A percentile compares a stretch with the other conserved stretches of the same genome.
These are phyloP conservation scores for Calyptommatus sinebrachiatus DNA, from an alignment of 2,113 vertebrate species.

Conservation along the genomic window DNA sequence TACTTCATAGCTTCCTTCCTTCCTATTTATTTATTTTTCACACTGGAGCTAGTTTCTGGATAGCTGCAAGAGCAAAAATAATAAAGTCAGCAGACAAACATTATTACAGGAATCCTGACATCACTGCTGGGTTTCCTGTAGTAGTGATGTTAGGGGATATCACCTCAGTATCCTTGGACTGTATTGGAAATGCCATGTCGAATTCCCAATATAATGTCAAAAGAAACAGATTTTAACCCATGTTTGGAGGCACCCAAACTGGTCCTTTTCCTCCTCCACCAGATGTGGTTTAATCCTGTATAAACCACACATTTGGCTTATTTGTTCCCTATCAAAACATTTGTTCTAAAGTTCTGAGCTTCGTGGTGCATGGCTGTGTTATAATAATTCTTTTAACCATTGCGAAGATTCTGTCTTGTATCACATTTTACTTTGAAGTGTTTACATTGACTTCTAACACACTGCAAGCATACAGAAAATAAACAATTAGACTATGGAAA, in stretches of 20 bases:
- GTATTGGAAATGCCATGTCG: too few relatives aligned
- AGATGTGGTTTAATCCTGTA: slow-evolving; percentile 16
- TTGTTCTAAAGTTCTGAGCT: slow-evolving; percentile 22
- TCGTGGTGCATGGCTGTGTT: slow-evolving; percentile 58
- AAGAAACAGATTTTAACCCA: too few relatives aligned
- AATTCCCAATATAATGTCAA: too few relatives aligned
- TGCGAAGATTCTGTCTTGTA: slow-evolving; percentile 35
- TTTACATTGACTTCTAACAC: slow-evolving; percentile 59
- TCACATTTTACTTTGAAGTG: slow-evolving; percentile 54
- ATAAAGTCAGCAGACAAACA: too few relatives aligned
- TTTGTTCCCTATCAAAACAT: slow-evolving; percentile 5
- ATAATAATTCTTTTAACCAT: slow-evolving; percentile 46
- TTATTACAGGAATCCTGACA: too few relatives aligned
- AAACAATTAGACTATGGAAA: slow-evolving; percentile 1
- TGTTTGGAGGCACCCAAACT: neutral
- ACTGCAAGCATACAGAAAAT: slow-evolving; percentile 48
- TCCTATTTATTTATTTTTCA: too few relatives aligned
- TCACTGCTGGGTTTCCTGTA: too few relatives aligned
- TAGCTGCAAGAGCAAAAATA: too few relatives aligned
- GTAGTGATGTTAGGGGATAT: too few relatives aligned
- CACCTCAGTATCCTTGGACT: too few relatives aligned
- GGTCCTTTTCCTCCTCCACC: neutral
- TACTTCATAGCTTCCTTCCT: too few relatives aligned
- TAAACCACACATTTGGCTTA: slow-evolving; percentile 15
- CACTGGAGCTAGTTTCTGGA: too few relatives aligned